Evolutionary conservation across 2,888 invertebrate species (phyloP).

Genomic region (Mesoligia furuncula): DNA sequence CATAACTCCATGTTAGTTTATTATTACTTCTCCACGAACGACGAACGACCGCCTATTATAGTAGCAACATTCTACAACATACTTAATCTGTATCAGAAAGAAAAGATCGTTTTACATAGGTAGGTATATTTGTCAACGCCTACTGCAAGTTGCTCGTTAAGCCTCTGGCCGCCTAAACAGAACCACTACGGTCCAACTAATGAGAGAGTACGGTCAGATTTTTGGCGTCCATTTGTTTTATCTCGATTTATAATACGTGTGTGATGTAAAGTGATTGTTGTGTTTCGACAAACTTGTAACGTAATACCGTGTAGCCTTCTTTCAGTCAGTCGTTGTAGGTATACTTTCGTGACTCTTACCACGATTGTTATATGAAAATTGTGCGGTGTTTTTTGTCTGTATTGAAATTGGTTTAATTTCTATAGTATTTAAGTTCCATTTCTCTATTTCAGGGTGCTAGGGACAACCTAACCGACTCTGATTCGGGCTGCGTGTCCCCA

Average conservation of each 20-base stretch:
- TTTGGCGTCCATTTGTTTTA: constrained; percentile 42
- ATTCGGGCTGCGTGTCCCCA: constrained; percentile 89
- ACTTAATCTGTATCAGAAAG: constrained; percentile 55
- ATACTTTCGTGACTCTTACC: constrained; percentile 45
- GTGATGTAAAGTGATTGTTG: constrained; percentile 59
- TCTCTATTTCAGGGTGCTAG: constrained; percentile 83
- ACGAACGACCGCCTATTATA: constrained; percentile 49
- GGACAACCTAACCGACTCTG: constrained; percentile 89
- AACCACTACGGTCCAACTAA: constrained; percentile 52
- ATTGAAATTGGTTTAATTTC: background rate
- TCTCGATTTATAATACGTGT: constrained; percentile 32
- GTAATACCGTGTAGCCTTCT: constrained; percentile 57
- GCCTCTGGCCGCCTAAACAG: constrained; percentile 33
- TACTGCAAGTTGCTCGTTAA: constrained; percentile 47
- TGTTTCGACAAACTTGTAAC: constrained; percentile 52
- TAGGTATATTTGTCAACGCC: constrained; percentile 65
- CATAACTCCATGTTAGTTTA: constrained; percentile 54
- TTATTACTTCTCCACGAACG: constrained; percentile 41
- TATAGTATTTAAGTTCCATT: background rate
- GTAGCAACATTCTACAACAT: constrained; percentile 60
- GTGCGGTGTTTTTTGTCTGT: constrained; percentile 1
- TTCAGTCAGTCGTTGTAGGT: constrained; percentile 37
- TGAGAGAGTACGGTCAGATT: constrained; percentile 47
- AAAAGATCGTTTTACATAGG: constrained; percentile 53
- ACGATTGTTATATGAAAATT: constrained; percentile 43